Evolutionary conservation across 2,797 vertebrate genomes (phyloP).

Genomic region (Lithobates sylvaticus): DNA sequence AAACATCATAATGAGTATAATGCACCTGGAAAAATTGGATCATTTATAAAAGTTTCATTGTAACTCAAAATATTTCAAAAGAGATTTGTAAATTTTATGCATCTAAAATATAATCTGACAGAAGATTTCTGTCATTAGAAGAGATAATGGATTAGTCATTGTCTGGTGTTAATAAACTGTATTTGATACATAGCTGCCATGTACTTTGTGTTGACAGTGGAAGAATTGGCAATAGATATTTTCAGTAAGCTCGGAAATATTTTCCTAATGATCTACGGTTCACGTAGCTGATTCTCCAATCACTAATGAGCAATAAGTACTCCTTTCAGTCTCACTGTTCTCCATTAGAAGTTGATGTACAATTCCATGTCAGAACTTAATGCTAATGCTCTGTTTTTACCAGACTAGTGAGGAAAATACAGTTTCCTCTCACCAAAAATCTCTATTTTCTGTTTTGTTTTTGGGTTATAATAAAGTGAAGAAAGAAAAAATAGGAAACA

Average conservation of each 20-base stretch:
- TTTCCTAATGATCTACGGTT: constrained; percentile 55
- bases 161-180: constrained; percentile 14
- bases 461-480: too few species aligned
- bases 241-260: constrained; percentile 45
- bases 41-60: background rate
- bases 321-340: constrained; percentile 32
- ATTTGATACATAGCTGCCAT: constrained; percentile 36
- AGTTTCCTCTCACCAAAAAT: background rate
- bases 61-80: background rate
- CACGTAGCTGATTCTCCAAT: constrained; percentile 40
- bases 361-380: constrained; percentile 40
- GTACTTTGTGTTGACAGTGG: constrained; percentile 40
- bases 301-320: constrained; percentile 51
- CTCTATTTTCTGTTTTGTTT: background rate
- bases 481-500: background rate
- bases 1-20: background rate
- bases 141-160: constrained; percentile 9
- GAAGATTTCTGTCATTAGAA: background rate
- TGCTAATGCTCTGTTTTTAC: background rate
- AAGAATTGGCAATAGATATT: constrained; percentile 32
- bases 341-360: constrained; percentile 51
- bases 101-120: background rate
- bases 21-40: background rate
- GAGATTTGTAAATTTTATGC: background rate
- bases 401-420: background rate